Evolutionary conservation across 2,113 vertebrate genomes (phyloP).

Genomic region (Mirza zaza): DNA sequence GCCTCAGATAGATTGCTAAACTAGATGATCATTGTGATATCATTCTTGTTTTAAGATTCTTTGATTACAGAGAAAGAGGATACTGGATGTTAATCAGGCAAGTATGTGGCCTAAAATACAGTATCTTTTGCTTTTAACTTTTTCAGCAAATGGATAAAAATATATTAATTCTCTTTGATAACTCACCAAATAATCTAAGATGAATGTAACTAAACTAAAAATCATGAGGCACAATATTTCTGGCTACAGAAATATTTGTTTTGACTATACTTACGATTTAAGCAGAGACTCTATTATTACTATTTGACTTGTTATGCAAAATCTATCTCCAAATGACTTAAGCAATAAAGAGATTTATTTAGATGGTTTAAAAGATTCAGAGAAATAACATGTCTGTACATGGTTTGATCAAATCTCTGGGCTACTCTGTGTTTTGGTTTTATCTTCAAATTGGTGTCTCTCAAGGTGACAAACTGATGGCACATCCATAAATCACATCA

Average conservation of each 20-base stretch:
- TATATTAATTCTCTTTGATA: neutral
- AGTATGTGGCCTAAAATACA: neutral
- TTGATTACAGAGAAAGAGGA: constrained; percentile 3
- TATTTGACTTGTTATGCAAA: neutral
- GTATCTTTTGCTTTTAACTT: neutral
- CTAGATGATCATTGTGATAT: neutral
- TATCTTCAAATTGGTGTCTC: neutral
- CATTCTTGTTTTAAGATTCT: neutral
- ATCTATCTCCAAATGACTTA: neutral
- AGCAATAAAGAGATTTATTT: neutral
- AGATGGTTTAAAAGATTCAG: neutral
- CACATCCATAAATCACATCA: neutral
- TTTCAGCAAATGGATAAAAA: constrained; percentile 21
- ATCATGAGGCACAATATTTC: neutral
- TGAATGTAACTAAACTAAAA: neutral
- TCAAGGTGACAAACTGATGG: neutral
- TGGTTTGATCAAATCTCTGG: neutral
- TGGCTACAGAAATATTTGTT: constrained; percentile 12
- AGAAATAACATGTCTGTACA: neutral
- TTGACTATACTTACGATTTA: neutral
- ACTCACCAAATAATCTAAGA: neutral
- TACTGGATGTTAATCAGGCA: neutral
- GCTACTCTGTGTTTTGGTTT: neutral
- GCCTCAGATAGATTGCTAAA: neutral
- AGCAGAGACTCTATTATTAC: neutral